Conservation (phyloP, 2,797 vertebrate species). For the Hydrocynus forskahlii region DNA sequence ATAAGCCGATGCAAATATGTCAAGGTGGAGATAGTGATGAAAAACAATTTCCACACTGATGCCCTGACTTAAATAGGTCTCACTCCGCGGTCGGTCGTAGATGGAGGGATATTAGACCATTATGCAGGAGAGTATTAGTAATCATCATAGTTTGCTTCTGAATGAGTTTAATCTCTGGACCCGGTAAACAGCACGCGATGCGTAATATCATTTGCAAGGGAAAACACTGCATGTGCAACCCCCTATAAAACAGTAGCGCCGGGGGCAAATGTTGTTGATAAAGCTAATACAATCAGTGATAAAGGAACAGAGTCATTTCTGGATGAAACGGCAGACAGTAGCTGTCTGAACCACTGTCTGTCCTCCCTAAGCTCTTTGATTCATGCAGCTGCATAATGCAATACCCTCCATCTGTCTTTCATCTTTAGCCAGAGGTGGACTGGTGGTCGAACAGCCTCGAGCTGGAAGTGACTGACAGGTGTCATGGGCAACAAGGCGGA, state of each 20-base stretch:
- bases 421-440: neutral
- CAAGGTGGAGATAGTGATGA: conserved; percentile 3
- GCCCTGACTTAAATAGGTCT: neutral
- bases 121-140: neutral
- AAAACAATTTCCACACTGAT: conserved; percentile 10
- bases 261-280: neutral
- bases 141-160: neutral
- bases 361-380: neutral
- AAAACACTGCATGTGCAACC: neutral
- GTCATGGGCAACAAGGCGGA: conserved; percentile 23
- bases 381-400: conserved; percentile 9
- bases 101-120: neutral
- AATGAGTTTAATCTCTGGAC: conserved; percentile 3
- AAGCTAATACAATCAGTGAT: neutral
- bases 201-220: neutral
- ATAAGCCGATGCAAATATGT: conserved; percentile 29
- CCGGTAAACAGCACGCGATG: neutral
- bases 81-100: neutral
- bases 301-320: neutral
- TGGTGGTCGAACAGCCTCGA: conserved; percentile 8
- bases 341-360: neutral
- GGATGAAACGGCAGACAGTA: neutral
- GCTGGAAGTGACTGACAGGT: conserved; percentile 31
- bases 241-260: neutral
- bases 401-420: conserved; percentile 12